Conservation (phyloP, 35 echinoderm and acorn worm species). For the Apostichopus parvimensis region DNA sequence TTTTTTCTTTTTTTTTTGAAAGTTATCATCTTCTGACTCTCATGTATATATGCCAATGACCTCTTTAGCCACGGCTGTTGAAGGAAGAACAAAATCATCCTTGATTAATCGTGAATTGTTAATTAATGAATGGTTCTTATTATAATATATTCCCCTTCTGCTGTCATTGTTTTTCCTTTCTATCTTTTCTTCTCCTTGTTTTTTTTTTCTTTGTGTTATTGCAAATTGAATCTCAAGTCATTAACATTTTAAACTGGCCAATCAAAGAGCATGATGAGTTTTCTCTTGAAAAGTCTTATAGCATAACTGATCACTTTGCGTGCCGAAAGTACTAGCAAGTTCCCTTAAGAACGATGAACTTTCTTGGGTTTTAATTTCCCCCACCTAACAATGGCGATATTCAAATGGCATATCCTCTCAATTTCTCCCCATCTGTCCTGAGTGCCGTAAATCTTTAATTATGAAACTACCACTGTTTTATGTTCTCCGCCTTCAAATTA, state of each 20-base stretch:
- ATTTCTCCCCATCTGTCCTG: background rate
- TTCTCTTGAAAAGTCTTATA: background rate
- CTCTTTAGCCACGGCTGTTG: background rate
- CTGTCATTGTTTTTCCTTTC: background rate
- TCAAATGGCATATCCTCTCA: background rate
- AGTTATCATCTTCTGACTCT: background rate
- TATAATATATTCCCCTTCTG: background rate
- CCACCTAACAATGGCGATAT: background rate
- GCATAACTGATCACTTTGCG: background rate
- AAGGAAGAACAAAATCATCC: background rate
- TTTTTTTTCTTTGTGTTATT: background rate
- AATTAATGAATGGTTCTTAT: background rate
- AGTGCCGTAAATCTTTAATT: conserved; percentile 26
- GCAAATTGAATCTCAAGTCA: background rate
- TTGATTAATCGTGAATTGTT: background rate
- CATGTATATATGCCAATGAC: background rate
- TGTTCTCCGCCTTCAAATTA: conserved; percentile 23
- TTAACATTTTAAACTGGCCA: background rate
- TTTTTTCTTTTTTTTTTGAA: too few species aligned
- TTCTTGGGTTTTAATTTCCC: background rate
- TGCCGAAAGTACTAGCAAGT: background rate
- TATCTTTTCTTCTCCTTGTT: too few species aligned
- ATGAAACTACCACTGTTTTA: conserved; percentile 20
- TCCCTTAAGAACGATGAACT: background rate
- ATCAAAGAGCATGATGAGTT: background rate